Conservation (phyloP, 2,797 vertebrate species). For the Fundulus diaphanus region DNA sequence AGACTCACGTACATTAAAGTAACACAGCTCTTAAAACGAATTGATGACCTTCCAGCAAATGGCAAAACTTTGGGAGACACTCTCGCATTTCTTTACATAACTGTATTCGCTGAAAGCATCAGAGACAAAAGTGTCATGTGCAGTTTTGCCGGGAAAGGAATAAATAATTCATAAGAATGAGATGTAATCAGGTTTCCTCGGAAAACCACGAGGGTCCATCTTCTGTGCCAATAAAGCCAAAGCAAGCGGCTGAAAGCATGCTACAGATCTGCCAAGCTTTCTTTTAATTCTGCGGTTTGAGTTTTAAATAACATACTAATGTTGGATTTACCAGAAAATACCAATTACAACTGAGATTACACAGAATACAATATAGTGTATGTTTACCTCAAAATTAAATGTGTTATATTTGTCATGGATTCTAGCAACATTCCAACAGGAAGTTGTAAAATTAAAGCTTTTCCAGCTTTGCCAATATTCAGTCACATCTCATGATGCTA, state of each 20-base stretch:
- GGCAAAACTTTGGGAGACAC: neutral
- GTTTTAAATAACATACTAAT: neutral
- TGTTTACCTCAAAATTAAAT: neutral
- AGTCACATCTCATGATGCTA: neutral
- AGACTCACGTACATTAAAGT: neutral
- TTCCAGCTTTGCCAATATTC: neutral
- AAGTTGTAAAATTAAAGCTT: neutral
- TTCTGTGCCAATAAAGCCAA: neutral
- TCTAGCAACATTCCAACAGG: neutral
- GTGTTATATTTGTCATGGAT: neutral
- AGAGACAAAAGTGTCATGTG: conserved; percentile 23
- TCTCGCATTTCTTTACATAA: neutral
- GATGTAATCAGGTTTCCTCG: conserved; percentile 32
- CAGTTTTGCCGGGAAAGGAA: neutral
- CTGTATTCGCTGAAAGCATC: neutral
- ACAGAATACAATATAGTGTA: neutral
- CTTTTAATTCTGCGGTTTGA: neutral
- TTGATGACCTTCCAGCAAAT: neutral
- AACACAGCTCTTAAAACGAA: neutral
- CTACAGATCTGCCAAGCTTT: neutral
- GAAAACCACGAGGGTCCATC: neutral
- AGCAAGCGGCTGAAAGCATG: neutral
- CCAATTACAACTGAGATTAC: neutral
- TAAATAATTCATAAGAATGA: conserved; percentile 54
- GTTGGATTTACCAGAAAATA: neutral